Base-by-base conservation (phyloP, 2,113 vertebrate genomes). In the Oreotragus oreotragus region DNA sequence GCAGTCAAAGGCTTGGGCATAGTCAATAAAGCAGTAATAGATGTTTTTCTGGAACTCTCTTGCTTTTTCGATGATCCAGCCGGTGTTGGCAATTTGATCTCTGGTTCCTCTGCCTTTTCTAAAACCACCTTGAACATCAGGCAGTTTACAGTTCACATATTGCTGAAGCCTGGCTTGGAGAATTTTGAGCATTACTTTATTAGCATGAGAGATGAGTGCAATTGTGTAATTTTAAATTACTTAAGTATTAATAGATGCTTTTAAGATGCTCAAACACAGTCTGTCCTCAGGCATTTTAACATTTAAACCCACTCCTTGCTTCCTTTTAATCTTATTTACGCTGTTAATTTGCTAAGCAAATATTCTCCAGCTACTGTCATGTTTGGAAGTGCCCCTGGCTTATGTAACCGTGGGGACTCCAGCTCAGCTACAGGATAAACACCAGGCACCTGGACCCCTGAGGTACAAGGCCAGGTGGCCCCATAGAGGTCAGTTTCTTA, bases 271-370 rank as follows among this genome's bases (percentile, higher is more conserved):
- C 90, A n/a, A 89, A n/a, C 93, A 88, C 45, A 95, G 77, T 96
- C 93, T 95, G 83, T 94, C 73, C 88, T 92, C 60, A 43, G 73
- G 76, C 79, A 94, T 89, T 91, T 95, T 91, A 93, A 92, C 87
- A 96, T 90, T 94, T 92, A 86, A 83, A 73, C 45, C 58, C 51
- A 90, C 27, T 91, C 77, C 39, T 76, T 95, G 39, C 27, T 36
- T 94, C 33, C 49, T 62, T 73, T n/a, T 92, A 91, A 84, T 96
- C 88, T 94, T 96, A 89, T 86, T 94, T 92, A 92, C 57, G 57
- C 60, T 93, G 60, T 49, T 80, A 91, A 95, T 90, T 96, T 98
- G 87, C 90, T 96, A 88, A 95, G 94, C 96, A 96, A 96, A 96
- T 95, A 96, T 58, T 91, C 91, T 95, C 57, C 27, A 91, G 84